phyloP scores from a whole-genome alignment of 2,113 vertebrate species.

The Tachycineta bicolor region DNA sequence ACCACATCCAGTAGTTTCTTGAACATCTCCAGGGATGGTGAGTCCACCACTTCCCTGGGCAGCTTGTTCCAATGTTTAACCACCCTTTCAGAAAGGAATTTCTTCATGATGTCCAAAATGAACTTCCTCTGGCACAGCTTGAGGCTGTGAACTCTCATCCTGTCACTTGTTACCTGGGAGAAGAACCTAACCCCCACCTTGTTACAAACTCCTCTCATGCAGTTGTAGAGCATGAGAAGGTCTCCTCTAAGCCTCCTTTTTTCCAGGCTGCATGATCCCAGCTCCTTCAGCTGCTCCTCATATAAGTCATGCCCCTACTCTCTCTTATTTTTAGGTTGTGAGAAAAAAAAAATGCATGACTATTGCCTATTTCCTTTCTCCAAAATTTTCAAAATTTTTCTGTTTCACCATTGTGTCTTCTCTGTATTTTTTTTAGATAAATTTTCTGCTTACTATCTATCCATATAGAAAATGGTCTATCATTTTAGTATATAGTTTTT shows the following conservation, averaged over 20 bases:
- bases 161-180: neutral
- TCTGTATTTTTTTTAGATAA: neutral
- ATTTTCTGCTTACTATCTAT: neutral
- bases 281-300: neutral
- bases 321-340: neutral
- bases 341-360: neutral
- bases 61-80: neutral
- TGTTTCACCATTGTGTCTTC: neutral
- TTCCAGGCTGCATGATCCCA: neutral
- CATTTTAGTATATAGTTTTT: neutral
- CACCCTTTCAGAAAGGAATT: neutral
- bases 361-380: neutral
- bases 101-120: neutral
- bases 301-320: neutral
- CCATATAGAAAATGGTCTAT: neutral
- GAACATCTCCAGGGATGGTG: neutral
- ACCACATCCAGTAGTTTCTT: neutral
- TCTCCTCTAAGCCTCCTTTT: neutral
- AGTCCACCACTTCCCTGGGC: neutral
- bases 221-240: neutral
- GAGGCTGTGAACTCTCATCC: neutral
- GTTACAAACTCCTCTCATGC: neutral
- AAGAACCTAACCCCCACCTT: rapidly evolving
- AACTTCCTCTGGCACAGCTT: neutral
- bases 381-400: neutral